These are phyloP conservation scores for Poeciliopsis gracilis DNA, from an alignment of 2,797 vertebrate genomes.

Conservation along the genomic window DNA sequence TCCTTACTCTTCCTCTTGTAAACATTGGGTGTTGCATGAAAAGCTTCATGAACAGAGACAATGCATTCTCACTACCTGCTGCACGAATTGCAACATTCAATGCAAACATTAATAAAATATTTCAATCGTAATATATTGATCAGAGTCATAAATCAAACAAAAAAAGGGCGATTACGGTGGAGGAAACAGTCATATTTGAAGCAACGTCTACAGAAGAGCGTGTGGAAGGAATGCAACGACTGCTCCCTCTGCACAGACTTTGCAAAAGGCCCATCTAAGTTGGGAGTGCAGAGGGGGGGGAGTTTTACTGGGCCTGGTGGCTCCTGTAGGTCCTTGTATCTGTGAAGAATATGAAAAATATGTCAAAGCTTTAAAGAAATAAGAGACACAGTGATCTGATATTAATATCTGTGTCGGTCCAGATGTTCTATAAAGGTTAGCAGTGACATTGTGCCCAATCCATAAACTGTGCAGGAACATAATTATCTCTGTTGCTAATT, in stretches of 20 bases:
- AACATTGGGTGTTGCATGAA: constrained; percentile 95
- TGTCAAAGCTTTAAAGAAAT: constrained; percentile 1
- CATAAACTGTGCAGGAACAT: not conserved
- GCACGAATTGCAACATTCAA: not conserved
- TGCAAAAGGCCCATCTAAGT: constrained; percentile 93
- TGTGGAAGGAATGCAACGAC: constrained; percentile 98
- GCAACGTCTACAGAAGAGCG: constrained; percentile 97
- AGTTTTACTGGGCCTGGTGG: constrained; percentile 88
- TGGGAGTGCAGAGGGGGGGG: constrained; percentile 95
- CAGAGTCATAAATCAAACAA: not conserved
- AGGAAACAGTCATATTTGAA: constrained; percentile 99
- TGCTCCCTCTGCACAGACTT: constrained; percentile 97
- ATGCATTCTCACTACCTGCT: constrained; percentile 6
- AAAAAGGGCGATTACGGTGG: constrained; percentile 67
- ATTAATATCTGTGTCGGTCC: too few relatives aligned
- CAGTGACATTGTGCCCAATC: too few relatives aligned
- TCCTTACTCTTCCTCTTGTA: constrained; percentile 97
- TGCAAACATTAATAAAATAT: not conserved
- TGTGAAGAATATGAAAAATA: constrained; percentile 54
- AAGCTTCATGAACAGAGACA: constrained; percentile 80
- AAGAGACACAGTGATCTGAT: too few relatives aligned
- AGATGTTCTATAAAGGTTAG: too few relatives aligned
- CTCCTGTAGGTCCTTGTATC: constrained; percentile 94
- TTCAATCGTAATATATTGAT: not conserved
- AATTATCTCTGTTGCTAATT: not conserved